A percentile compares a stretch with the other conserved stretches of the same genome.
Evolutionary conservation across 2,797 vertebrate genomes (phyloP).

Genomic region (Brachyrhaphis roseni): DNA sequence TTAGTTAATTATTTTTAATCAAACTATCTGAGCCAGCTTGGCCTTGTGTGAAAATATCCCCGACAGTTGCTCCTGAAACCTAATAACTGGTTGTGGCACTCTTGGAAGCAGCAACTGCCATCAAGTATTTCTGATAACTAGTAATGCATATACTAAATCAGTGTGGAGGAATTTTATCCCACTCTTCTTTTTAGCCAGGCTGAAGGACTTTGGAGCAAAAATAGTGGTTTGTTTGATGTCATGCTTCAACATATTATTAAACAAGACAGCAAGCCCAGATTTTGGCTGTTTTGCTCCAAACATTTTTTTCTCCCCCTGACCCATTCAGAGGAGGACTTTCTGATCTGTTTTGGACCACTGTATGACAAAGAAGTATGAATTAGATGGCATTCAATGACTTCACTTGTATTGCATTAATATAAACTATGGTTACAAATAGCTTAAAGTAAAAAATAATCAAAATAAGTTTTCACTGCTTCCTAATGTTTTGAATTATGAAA

Average conservation of each 20-base stretch:
- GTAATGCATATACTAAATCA: background rate
- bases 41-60: background rate
- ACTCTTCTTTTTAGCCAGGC: background rate
- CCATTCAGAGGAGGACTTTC: background rate
- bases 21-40: background rate
- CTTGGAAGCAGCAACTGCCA: background rate
- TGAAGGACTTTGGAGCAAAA: background rate
- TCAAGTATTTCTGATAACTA: background rate
- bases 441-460: background rate
- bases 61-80: fast-evolving
- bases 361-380: no score
- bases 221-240: background rate
- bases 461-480: background rate
- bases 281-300: background rate
- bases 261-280: background rate
- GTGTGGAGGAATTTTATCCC: background rate
- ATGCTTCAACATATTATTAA: background rate
- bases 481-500: background rate
- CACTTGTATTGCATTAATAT: no score
- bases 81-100: background rate
- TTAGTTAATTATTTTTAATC: no score
- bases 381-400: no score
- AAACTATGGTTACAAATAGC: background rate
- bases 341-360: background rate
- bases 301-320: background rate